Evolutionary conservation across 2,113 vertebrate genomes (phyloP).

Genomic region (Varanus salvator): DNA sequence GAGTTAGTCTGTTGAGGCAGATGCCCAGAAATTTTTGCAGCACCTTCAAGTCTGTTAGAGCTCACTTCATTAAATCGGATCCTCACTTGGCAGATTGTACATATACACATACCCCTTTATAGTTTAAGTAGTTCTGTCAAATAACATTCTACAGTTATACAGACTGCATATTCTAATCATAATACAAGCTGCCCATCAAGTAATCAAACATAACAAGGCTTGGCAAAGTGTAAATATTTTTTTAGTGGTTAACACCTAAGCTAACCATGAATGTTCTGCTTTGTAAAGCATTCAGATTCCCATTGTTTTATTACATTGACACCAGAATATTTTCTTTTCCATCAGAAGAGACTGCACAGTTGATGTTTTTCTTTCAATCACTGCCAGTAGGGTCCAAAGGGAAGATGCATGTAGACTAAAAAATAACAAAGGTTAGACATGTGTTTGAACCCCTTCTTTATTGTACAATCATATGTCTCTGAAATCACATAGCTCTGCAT

Average conservation of each 20-base stretch:
- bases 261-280: slow-evolving; percentile 34
- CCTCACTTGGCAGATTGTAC: no score
- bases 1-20: no score
- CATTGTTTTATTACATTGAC: slow-evolving; percentile 35
- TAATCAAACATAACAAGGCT: slow-evolving; percentile 2
- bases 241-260: slow-evolving; percentile 48
- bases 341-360: slow-evolving; percentile 47
- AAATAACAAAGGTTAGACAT: slow-evolving; percentile 60
- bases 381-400: slow-evolving; percentile 33
- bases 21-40: no score
- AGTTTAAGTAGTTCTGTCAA: no score
- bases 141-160: no score
- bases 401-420: slow-evolving; percentile 59
- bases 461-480: slow-evolving; percentile 57
- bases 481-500: slow-evolving; percentile 55
- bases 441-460: slow-evolving; percentile 54
- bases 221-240: not conserved
- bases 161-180: no score
- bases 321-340: slow-evolving; percentile 46
- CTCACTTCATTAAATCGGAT: no score
- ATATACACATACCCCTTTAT: no score
- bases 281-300: slow-evolving; percentile 44
- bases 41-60: no score
- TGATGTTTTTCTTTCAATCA: slow-evolving; percentile 48
- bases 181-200: no score